phyloP scores from a whole-genome alignment of 2,113 vertebrate species.

The Crocuta crocuta region DNA sequence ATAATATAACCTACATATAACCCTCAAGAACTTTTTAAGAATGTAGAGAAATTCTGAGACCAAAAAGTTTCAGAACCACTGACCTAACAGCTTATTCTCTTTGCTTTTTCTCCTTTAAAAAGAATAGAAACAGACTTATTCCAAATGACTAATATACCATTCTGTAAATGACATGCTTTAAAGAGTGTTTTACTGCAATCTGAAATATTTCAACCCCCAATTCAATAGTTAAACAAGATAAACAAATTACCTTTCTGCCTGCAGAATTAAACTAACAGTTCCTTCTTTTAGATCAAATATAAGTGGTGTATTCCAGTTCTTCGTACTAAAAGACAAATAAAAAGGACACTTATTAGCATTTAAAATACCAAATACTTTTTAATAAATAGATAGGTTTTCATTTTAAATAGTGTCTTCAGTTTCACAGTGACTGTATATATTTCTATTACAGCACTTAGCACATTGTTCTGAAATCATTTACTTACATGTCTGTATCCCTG shows the following conservation, averaged over 20 bases:
- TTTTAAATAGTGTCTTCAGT: constrained; percentile 39
- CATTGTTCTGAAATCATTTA: not conserved
- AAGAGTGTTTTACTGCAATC: not conserved
- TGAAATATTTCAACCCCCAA: not conserved
- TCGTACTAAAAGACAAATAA: constrained; percentile 87
- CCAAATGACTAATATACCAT: not conserved
- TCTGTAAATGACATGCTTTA: constrained; percentile 4
- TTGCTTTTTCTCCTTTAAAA: constrained; percentile 24
- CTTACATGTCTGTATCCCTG: not conserved
- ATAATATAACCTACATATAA: not conserved
- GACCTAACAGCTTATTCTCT: not conserved
- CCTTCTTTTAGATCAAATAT: constrained; percentile 99
- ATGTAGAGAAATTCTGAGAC: constrained; percentile 44
- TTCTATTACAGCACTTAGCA: not conserved
- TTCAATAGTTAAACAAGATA: constrained; percentile 45
- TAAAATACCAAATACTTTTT: not conserved
- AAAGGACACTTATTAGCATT: constrained; percentile 36
- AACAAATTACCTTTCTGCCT: constrained; percentile 93
- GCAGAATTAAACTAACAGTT: constrained; percentile 96
- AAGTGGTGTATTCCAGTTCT: constrained; percentile 98
- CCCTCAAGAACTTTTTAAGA: constrained; percentile 38
- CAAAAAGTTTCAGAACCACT: constrained; percentile 44
- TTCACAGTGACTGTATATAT: constrained; percentile 18
- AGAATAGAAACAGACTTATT: constrained; percentile 38
- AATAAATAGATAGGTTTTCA: constrained; percentile 11